These are phyloP conservation scores for Oncorhynchus gorbuscha DNA, from an alignment of 2,113 vertebrate genomes.

Conservation along the genomic window DNA sequence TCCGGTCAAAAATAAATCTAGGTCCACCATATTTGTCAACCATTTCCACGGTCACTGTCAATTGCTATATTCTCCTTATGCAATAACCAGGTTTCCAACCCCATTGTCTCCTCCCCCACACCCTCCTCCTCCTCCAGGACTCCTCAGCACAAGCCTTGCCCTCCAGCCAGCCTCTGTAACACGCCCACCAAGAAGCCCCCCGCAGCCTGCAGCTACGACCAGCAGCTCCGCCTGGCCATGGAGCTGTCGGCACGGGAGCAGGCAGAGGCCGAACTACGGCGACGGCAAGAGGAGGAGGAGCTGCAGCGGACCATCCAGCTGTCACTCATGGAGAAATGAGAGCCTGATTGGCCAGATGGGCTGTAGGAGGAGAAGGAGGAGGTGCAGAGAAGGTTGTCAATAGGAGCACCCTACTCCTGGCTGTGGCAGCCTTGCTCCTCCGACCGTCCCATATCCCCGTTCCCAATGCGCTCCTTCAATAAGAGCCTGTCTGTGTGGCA, in stretches of 20 bases:
- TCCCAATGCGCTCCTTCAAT: neutral
- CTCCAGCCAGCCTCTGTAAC: conserved; percentile 58
- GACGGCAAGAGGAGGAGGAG: conserved; percentile 87
- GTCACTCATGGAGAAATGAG: conserved; percentile 91
- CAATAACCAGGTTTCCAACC: neutral
- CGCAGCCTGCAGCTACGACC: conserved; percentile 78
- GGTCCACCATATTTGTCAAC: neutral
- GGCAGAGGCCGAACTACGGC: conserved; percentile 82
- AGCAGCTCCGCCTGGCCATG: conserved; percentile 94
- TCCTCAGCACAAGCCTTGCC: conserved; percentile 79
- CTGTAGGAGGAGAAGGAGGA: neutral
- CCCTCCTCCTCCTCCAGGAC: conserved; percentile 69
- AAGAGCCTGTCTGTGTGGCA: neutral
- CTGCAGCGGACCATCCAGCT: conserved; percentile 91
- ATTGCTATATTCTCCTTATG: neutral
- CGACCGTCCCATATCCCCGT: neutral
- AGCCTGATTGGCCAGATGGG: neutral
- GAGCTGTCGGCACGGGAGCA: conserved; percentile 90
- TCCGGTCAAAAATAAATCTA: too few species aligned
- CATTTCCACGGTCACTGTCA: neutral
- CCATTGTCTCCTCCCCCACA: neutral
- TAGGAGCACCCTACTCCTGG: neutral
- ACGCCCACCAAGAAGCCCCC: conserved; percentile 74
- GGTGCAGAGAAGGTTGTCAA: too few species aligned
- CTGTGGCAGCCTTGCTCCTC: neutral